Conservation (phyloP, 92 coral and sea anemone genomes). For the Epizoanthus stellaris region DNA sequence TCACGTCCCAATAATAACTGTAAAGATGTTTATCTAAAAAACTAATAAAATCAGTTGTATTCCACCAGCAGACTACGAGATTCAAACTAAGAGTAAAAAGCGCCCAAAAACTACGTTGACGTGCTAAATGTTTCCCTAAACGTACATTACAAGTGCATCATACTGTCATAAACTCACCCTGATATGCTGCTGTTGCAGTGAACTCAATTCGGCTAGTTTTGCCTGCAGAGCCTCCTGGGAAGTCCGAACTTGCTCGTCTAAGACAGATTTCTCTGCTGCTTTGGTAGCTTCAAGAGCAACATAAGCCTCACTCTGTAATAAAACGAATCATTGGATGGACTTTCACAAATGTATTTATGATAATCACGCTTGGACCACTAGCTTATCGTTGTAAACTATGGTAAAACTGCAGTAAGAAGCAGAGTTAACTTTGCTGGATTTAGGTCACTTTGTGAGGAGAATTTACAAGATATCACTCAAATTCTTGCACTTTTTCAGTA, state of each 20-base stretch:
- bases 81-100: too few species aligned
- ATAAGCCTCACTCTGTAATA: constrained; percentile 72
- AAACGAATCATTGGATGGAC: neutral
- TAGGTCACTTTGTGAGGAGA: too few species aligned
- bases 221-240: constrained; percentile 91
- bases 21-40: too few species aligned
- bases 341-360: neutral
- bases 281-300: constrained; percentile 97
- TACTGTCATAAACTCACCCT: constrained; percentile 59
- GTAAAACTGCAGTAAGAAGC: too few species aligned
- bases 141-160: neutral
- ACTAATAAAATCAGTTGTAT: too few species aligned
- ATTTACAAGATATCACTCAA: too few species aligned
- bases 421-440: too few species aligned
- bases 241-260: constrained; percentile 85
- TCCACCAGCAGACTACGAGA: too few species aligned
- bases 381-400: neutral
- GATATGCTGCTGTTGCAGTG: constrained; percentile 81
- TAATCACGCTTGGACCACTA: neutral
- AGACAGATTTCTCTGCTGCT: constrained; percentile 89
- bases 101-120: neutral
- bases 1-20: too few species aligned
- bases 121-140: neutral
- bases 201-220: constrained; percentile 85
- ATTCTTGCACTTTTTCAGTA: too few species aligned